Percentiles rank a stretch among this genome's conserved stretches.
These are phyloP conservation scores for Schizotus pectinicornis DNA, from an alignment of 2,888 invertebrate species.

Conservation along the genomic window DNA sequence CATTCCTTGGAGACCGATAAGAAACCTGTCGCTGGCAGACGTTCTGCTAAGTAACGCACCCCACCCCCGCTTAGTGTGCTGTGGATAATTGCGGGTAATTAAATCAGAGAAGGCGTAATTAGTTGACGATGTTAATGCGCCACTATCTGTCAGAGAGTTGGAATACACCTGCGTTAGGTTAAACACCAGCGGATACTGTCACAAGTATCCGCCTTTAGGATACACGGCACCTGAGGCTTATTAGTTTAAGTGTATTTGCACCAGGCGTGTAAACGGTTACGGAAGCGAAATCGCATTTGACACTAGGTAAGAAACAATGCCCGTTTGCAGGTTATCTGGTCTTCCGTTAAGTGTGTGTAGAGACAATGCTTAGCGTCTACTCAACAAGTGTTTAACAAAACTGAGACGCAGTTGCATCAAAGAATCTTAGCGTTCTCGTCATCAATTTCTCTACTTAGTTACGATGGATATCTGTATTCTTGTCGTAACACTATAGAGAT, in stretches of 20 bases:
- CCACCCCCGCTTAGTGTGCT: constrained; percentile 34
- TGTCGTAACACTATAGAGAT: no score
- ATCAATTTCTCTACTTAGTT: no score
- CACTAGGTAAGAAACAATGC: no score
- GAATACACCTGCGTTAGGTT: constrained; percentile 41
- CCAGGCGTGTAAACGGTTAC: no score
- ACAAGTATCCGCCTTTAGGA: constrained; percentile 16
- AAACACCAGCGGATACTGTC: constrained; percentile 28
- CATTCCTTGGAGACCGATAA: constrained; percentile 28
- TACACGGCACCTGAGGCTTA: constrained; percentile 2
- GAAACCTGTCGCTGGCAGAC: constrained; percentile 36
- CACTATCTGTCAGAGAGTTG: constrained; percentile 41
- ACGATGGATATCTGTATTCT: no score
- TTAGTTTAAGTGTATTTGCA: background rate
- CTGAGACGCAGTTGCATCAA: no score
- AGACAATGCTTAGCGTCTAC: no score
- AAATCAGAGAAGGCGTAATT: constrained; percentile 45
- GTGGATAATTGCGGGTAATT: constrained; percentile 47
- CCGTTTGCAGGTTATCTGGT: no score
- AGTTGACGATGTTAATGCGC: constrained; percentile 43
- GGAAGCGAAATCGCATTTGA: no score
- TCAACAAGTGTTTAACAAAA: no score
- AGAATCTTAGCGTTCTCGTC: no score
- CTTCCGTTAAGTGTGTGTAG: no score
- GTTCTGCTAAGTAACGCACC: constrained; percentile 33